Evolutionary conservation across 2,888 invertebrate genomes (phyloP).

Genomic region (Lycophotia porphyrea): DNA sequence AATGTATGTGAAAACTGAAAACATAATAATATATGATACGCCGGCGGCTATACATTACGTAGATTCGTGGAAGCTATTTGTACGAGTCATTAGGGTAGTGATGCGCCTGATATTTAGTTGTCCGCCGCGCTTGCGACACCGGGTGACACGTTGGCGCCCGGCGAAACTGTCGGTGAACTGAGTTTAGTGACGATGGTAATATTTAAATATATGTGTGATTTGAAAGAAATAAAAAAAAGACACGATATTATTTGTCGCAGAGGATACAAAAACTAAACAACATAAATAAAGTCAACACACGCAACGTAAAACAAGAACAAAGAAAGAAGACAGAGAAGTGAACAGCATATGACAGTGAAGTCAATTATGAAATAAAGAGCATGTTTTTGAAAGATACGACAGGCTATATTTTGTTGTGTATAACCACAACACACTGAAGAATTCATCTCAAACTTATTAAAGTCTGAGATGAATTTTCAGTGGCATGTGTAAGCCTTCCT

Average conservation of each 20-base stretch:
- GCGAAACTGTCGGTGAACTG: slow-evolving; percentile 40
- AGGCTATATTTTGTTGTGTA: neutral
- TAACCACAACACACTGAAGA: neutral
- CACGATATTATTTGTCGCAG: neutral
- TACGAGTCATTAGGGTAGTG: slow-evolving; percentile 83
- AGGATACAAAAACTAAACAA: neutral
- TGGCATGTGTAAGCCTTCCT: neutral
- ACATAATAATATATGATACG: slow-evolving; percentile 50
- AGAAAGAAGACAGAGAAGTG: neutral
- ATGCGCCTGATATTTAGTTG: slow-evolving; percentile 86
- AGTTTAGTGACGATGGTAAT: slow-evolving; percentile 12
- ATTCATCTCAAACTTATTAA: neutral
- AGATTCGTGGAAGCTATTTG: slow-evolving; percentile 75
- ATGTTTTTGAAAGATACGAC: neutral
- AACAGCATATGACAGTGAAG: neutral
- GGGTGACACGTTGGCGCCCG: slow-evolving; percentile 78
- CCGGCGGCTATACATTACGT: slow-evolving; percentile 44
- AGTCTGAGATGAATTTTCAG: neutral
- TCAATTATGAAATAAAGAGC: neutral
- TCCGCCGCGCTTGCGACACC: slow-evolving; percentile 79
- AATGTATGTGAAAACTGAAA: slow-evolving; percentile 58
- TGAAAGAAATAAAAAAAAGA: neutral
- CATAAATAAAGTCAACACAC: neutral
- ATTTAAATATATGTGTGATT: neutral
- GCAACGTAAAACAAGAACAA: neutral